A percentile compares a stretch with the other conserved stretches of the same genome.
Conservation (phyloP, 2,888 invertebrate genomes). For the Taenaris catops region DNA sequence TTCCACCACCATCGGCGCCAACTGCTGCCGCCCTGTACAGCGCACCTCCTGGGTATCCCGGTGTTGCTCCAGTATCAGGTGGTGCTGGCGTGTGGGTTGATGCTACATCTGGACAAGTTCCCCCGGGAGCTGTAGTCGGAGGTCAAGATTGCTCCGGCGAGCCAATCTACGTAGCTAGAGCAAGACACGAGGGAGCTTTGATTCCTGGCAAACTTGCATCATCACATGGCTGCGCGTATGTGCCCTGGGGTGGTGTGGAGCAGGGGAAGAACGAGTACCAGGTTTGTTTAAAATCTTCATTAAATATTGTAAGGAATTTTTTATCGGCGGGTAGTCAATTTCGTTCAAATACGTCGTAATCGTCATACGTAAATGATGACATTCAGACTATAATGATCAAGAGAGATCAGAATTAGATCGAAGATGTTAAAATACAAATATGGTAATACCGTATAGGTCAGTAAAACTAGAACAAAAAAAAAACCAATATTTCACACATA, state of each 20-base stretch:
- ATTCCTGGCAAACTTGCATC: constrained; percentile 90
- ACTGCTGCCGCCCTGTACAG: constrained; percentile 52
- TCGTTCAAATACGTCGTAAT: too few species aligned
- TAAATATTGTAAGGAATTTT: too few species aligned
- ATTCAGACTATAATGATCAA: too few species aligned
- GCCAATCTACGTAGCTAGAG: constrained; percentile 84
- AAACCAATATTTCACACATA: too few species aligned
- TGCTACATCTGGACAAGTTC: constrained; percentile 81
- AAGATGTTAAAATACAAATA: too few species aligned
- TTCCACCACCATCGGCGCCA: constrained; percentile 55
- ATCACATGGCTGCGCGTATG: constrained; percentile 87
- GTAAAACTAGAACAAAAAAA: too few species aligned
- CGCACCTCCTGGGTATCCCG: constrained; percentile 44
- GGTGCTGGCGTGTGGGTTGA: constrained; percentile 80
- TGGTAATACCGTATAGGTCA: too few species aligned
- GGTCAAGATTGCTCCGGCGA: constrained; percentile 81
- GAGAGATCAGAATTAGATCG: too few species aligned
- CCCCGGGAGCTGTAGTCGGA: constrained; percentile 85
- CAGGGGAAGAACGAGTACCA: constrained; percentile 88
- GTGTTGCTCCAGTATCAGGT: constrained; percentile 26
- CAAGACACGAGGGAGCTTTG: constrained; percentile 87
- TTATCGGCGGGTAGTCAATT: too few species aligned
- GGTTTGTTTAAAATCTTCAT: too few species aligned
- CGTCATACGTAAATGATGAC: too few species aligned
- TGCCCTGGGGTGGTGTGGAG: constrained; percentile 91